Base-by-base conservation (phyloP, 2,797 vertebrate species). In the Melanotaenia parkinsoni region DNA sequence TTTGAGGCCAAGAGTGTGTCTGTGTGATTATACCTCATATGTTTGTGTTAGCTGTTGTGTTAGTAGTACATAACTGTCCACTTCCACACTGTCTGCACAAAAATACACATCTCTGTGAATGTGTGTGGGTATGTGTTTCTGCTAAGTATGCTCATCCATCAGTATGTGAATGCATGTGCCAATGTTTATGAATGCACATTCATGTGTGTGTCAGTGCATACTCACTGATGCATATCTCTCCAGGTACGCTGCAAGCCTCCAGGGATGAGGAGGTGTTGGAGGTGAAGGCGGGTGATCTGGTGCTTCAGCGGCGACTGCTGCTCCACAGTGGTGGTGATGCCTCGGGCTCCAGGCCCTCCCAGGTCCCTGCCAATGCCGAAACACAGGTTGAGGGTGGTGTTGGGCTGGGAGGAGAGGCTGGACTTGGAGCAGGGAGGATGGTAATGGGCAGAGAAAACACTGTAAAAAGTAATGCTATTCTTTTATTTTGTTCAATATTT, bases 191-290 rank as follows among this genome's bases (percentile, higher is more conserved):
- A 80, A 67, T 64, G 47, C 33, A 26, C 60, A 77, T 76, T 53
- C 5, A 30, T 59, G 35, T 62, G 50, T 16, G 68, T 68, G 60
- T 81, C 33, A 80, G 68, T 75, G 71, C 76, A 57, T 86, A 76
- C 78, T 81, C 81, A 86, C 80, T 85, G 87, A 90, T 88, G 88
- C 88, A 66, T 85, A 85, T 90, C 85, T 91, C 83, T 88, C 77
- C 89, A 94, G 94, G 93, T 92, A 90, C 80, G 61, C 81, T 74
- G 83, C 76, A 77, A 73, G 84, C 91, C 89, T 89, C 86, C 74
- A 86, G 91, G 86, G 91, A 91, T 84, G 85, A 88, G 83, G 90
- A 92, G 89, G 91, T 92, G 85, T 92, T 87, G 78, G 88, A 92
- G 92, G 91, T 91, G 90, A 93, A 89, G 88, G 90, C 86, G 72